Percentiles rank a stretch among this genome's conserved stretches.
phyloP scores from a whole-genome alignment of 2,888 invertebrate species.

The Kryphioiulus occultus region DNA sequence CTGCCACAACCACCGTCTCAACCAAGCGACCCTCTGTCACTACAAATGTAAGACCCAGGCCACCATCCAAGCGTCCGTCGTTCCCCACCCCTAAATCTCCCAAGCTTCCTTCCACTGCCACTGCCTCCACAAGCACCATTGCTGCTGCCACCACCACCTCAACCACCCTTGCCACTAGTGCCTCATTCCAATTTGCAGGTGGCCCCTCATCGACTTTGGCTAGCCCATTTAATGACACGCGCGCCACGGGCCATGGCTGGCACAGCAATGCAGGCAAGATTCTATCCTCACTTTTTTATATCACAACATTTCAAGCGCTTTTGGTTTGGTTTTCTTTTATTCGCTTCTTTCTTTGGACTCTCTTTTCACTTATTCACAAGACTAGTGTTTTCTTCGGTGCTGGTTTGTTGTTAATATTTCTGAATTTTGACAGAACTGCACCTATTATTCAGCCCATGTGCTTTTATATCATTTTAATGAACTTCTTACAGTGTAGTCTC shows the following conservation, averaged over 20 bases:
- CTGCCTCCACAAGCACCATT: slow-evolving; percentile 15
- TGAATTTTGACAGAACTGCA: background rate
- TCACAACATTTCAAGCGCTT: background rate
- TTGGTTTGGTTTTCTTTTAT: background rate
- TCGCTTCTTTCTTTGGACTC: background rate
- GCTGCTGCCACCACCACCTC: slow-evolving; percentile 40
- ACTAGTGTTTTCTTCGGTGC: background rate
- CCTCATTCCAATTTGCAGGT: slow-evolving; percentile 46
- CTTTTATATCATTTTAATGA: background rate
- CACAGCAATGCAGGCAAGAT: slow-evolving; percentile 51
- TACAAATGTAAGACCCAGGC: slow-evolving; percentile 32
- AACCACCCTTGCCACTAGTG: slow-evolving; percentile 45
- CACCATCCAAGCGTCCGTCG: slow-evolving; percentile 48
- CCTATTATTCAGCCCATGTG: background rate
- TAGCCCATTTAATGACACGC: slow-evolving; percentile 14
- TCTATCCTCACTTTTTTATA: slow-evolving; percentile 9
- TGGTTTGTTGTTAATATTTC: background rate
- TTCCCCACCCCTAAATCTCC: background rate
- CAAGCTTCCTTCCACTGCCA: slow-evolving; percentile 21
- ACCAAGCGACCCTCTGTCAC: slow-evolving; percentile 46
- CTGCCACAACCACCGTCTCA: slow-evolving; percentile 48
- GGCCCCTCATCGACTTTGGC: slow-evolving; percentile 28
- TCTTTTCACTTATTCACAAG: slow-evolving; percentile 35
- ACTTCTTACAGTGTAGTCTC: background rate
- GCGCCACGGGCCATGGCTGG: slow-evolving; percentile 45